Evolutionary conservation across 2,113 vertebrate species (phyloP).

Genomic region (Melanocharis versteri): DNA sequence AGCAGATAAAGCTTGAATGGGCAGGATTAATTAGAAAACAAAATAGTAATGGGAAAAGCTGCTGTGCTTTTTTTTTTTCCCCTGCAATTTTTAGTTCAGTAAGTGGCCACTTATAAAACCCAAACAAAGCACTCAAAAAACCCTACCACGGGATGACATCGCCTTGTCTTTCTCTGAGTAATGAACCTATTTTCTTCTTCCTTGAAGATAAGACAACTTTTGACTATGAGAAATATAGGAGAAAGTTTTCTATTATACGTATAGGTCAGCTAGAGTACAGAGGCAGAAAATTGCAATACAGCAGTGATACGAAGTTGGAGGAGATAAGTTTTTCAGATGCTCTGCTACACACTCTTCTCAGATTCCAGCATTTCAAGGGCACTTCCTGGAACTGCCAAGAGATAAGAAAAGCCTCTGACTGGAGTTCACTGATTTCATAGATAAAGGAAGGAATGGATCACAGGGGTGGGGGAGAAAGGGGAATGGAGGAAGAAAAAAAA

Average conservation of each 20-base stretch:
- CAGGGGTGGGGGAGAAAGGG: not conserved
- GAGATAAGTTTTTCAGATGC: conserved; percentile 7
- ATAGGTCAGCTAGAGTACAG: conserved; percentile 43
- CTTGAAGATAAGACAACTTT: conserved; percentile 57
- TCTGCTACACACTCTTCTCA: not conserved
- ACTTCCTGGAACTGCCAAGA: not conserved
- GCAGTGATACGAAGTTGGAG: not conserved
- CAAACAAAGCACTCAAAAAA: conserved; percentile 14
- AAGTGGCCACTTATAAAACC: conserved; percentile 13
- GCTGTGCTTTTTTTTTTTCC: not conserved
- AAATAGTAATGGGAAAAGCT: conserved; percentile 27
- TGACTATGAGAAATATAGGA: conserved; percentile 53
- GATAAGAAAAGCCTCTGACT: not conserved
- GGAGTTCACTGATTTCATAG: not conserved
- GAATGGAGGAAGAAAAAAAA: not conserved
- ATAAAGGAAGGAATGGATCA: not conserved
- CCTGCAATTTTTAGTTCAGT: not conserved
- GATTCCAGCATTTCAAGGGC: not conserved
- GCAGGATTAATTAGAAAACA: conserved; percentile 53
- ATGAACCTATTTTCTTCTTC: conserved; percentile 61
- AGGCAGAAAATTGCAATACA: conserved; percentile 28
- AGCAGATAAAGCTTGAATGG: conserved; percentile 32
- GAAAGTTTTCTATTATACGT: conserved; percentile 49
- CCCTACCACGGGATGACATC: not conserved
- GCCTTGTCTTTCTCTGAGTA: conserved; percentile 43